phyloP scores from a whole-genome alignment of 2,888 invertebrate genomes.

The Drosophila prolongata region DNA sequence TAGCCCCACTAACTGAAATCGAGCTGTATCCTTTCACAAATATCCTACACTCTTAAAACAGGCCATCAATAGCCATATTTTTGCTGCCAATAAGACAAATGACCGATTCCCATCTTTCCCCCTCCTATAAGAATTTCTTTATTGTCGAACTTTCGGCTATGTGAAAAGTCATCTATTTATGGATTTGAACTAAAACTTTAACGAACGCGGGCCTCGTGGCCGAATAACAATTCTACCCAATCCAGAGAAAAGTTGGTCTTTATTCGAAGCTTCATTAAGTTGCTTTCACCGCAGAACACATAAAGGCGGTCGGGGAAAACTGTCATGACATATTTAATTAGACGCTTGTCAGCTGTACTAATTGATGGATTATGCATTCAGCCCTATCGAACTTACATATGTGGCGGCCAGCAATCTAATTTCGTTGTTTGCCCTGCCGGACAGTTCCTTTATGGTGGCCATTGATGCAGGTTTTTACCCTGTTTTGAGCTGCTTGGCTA shows the following conservation, averaged over 20 bases:
- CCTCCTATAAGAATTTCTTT: constrained; percentile 16
- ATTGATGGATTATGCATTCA: constrained; percentile 66
- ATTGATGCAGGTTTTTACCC: constrained; percentile 35
- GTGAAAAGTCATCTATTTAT: constrained; percentile 28
- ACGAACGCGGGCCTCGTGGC: constrained; percentile 33
- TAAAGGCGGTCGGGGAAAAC: constrained; percentile 16
- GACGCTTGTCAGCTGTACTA: constrained; percentile 69
- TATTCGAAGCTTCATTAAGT: constrained; percentile 38
- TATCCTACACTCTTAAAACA: not conserved
- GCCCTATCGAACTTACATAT: constrained; percentile 3
- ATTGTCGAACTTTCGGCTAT: constrained; percentile 23
- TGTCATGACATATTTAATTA: constrained; percentile 68
- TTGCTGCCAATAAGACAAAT: constrained; percentile 24
- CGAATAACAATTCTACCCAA: constrained; percentile 15
- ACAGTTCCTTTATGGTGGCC: constrained; percentile 39
- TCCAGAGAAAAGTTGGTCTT: constrained; percentile 5
- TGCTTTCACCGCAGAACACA: constrained; percentile 27
- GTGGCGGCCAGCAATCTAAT: constrained; percentile 24
- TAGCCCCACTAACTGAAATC: not conserved
- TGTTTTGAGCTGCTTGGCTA: constrained; percentile 62
- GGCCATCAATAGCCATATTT: constrained; percentile 11
- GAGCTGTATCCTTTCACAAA: not conserved
- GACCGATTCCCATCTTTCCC: not conserved
- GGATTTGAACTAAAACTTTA: constrained; percentile 50
- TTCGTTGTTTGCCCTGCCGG: constrained; percentile 24